Base-by-base conservation (phyloP, 2,888 invertebrate species). In the Cecidostiba fungosa region DNA sequence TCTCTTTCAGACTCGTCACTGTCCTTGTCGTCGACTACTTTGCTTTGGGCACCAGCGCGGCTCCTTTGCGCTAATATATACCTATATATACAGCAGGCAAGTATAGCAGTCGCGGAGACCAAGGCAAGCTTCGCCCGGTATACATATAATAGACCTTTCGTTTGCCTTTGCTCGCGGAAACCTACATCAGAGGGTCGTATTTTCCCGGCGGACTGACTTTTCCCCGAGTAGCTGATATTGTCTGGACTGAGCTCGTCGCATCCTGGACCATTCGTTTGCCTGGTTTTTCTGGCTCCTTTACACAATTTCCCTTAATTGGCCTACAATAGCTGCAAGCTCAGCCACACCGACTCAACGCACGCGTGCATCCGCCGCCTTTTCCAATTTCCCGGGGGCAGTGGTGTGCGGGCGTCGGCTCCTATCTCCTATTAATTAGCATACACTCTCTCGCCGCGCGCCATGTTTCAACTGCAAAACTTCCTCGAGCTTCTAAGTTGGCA, bases 391-490 rank as follows among this genome's bases (percentile, higher is more conserved):
- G 23, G 8, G 54, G 32, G 29, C 14, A 16, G 23, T n/a, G 12
- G 12, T 26, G 12, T 26, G 69, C 72, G 54, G 8, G 29, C 39
- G 47, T 26, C 3, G 47, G 54, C 23, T 59, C 81, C 66, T 39
- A 70, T 50, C 36, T 32, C 29, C 47, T 32, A 83, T 72, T 83
- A 77, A 77, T 83, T 77, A 77, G 66, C 66, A 29, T 26, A 66
- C 29, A 66, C 14, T 26, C 66, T 29, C 12, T 16, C 26, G 14
- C n/a, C 23, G 59, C 16, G 23, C 23, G n/a, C 19, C 1, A n/a
- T n/a, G n/a, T 19, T 54, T 54, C n/a, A 54, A 6, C 54, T 43
- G 54, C 54, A 19, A 54, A 54, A 16, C 50, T 50, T 50, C 50
- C 19, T 50, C 50, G 50, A 16, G 50, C 8, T 23, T 29, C 14